A percentile compares a stretch with the other conserved stretches of the same genome.
Conservation (phyloP, 2,797 vertebrate species). For the Danio aesculapii region DNA sequence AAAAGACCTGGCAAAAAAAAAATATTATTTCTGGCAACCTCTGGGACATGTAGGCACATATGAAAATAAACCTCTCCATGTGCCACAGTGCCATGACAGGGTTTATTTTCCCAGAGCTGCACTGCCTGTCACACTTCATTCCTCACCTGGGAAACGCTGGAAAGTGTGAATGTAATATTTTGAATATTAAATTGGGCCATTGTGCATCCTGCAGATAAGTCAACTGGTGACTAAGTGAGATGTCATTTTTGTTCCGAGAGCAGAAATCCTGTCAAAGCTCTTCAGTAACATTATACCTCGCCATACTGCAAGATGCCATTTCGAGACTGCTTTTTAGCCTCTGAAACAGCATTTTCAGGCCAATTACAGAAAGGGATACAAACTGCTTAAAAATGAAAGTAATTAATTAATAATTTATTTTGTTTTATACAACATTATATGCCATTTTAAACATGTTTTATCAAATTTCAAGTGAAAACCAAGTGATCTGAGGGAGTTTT, state of each 20-base stretch:
- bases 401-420: too few species aligned
- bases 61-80: constrained; percentile 25
- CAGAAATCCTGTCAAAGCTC: neutral
- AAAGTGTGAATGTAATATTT: constrained; percentile 19
- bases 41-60: constrained; percentile 23
- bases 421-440: too few species aligned
- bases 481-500: too few species aligned
- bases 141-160: constrained; percentile 21
- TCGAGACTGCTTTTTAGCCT: too few species aligned
- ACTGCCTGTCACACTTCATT: constrained; percentile 39
- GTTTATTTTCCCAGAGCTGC: constrained; percentile 24
- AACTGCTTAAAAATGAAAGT: too few species aligned
- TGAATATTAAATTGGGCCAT: constrained; percentile 30
- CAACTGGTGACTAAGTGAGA: neutral
- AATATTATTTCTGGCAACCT: constrained; percentile 26
- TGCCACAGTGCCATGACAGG: constrained; percentile 3
- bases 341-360: too few species aligned
- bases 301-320: neutral
- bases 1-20: neutral
- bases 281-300: neutral
- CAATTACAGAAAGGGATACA: too few species aligned
- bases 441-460: too few species aligned
- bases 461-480: too few species aligned
- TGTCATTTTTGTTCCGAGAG: neutral
- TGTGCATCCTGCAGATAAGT: constrained; percentile 19